Conservation (phyloP, 1,140 invertebrate genomes). For the Thaumetopoea pityocampa region DNA sequence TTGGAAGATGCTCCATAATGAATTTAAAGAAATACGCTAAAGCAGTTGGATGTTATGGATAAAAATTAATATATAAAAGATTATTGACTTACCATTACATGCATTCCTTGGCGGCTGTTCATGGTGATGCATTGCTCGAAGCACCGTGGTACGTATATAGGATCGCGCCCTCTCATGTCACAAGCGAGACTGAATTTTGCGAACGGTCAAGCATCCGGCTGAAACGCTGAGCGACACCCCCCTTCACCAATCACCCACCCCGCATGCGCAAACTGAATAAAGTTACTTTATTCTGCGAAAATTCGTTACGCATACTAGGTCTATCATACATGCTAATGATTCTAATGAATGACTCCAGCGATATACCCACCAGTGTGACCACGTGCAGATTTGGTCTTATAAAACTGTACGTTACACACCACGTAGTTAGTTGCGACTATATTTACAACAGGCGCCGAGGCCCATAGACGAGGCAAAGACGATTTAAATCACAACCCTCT, state of each 20-base stretch:
- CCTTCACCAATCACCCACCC: slow-evolving; percentile 25
- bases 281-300: slow-evolving; percentile 30
- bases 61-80: too few relatives aligned
- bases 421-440: not conserved
- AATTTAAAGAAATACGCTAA: too few relatives aligned
- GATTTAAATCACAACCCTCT: too few relatives aligned
- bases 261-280: slow-evolving; percentile 53
- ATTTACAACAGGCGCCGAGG: slow-evolving; percentile 3
- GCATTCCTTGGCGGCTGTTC: slow-evolving; percentile 70
- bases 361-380: slow-evolving; percentile 23
- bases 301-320: too few relatives aligned
- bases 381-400: slow-evolving; percentile 12
- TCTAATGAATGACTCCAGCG: slow-evolving; percentile 43
- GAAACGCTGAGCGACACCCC: slow-evolving; percentile 54
- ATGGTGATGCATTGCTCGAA: slow-evolving; percentile 74
- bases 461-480: too few relatives aligned
- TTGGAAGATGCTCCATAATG: too few relatives aligned
- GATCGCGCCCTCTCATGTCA: slow-evolving; percentile 74
- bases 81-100: slow-evolving; percentile 72
- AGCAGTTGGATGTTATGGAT: too few relatives aligned
- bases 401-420: slow-evolving; percentile 2
- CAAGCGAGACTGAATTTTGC: slow-evolving; percentile 65
- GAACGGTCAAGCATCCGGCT: slow-evolving; percentile 43
- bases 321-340: slow-evolving; percentile 23
- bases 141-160: slow-evolving; percentile 70